Evolutionary conservation across 2,113 vertebrate genomes (phyloP).

Genomic region (Notarius quadriscutis): DNA sequence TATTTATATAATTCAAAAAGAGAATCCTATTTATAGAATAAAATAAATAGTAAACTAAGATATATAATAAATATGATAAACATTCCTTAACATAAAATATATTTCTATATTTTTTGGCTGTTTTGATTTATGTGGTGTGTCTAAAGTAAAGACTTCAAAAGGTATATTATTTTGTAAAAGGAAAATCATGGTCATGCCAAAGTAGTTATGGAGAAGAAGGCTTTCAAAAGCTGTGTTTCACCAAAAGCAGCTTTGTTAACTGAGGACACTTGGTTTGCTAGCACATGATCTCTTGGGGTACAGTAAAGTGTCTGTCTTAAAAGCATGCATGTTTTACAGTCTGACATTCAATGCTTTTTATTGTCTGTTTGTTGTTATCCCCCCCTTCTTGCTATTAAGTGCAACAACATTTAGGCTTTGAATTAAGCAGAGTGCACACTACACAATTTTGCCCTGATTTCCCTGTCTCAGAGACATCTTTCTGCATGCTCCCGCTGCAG

Average conservation of each 20-base stretch:
- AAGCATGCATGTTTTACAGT: conserved; percentile 27
- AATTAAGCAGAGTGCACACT: conserved; percentile 19
- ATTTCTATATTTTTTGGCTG: conserved; percentile 39
- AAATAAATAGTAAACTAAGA: conserved; percentile 17
- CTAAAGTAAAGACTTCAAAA: conserved; percentile 29
- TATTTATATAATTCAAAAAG: conserved; percentile 57
- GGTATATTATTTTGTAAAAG: conserved; percentile 42
- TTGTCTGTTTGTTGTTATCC: neutral
- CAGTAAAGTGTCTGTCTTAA: conserved; percentile 19
- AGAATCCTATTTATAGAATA: conserved; percentile 31
- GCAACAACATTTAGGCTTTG: conserved; percentile 12
- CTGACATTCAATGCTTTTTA: neutral
- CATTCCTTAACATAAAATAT: conserved; percentile 36
- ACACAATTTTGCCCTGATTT: neutral
- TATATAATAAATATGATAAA: conserved; percentile 30
- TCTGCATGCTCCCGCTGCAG: neutral
- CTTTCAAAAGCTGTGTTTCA: conserved; percentile 32
- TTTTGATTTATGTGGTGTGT: conserved; percentile 40
- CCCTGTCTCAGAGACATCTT: neutral
- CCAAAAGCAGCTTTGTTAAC: neutral
- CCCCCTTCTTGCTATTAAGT: neutral
- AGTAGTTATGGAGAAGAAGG: conserved; percentile 3
- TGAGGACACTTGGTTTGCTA: conserved; percentile 20
- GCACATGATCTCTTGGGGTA: conserved; percentile 17
- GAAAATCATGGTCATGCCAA: conserved; percentile 35